Conservation (phyloP, 2,797 vertebrate genomes). For the Muscicapa comitata region DNA sequence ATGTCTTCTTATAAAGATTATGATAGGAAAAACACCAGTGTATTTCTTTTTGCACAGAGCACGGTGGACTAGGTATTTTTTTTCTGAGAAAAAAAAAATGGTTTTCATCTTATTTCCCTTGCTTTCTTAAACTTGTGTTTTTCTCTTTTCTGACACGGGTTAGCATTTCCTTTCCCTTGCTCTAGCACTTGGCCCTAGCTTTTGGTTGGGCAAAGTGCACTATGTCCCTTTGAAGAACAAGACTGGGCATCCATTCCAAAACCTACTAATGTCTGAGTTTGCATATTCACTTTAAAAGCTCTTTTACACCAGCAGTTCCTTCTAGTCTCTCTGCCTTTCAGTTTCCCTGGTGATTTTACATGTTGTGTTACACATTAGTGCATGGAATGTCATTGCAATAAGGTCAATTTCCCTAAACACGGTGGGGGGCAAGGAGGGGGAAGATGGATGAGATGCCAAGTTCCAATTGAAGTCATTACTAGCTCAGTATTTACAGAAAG, state of each 20-base stretch:
- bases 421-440: background rate
- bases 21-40: background rate
- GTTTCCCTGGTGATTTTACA: background rate
- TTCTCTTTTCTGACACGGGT: background rate
- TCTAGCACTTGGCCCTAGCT: background rate
- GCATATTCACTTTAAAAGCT: background rate
- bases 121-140: background rate
- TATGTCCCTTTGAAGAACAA: background rate
- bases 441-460: background rate
- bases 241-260: background rate
- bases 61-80: background rate
- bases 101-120: background rate
- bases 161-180: background rate
- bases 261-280: background rate
- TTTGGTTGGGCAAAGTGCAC: background rate
- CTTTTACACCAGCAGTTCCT: background rate
- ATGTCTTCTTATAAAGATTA: background rate
- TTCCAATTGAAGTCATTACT: background rate
- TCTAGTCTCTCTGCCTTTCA: background rate
- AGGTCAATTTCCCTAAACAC: background rate
- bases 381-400: conserved; percentile 12
- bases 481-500: background rate
- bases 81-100: too few species aligned
- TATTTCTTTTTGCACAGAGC: background rate
- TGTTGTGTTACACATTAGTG: background rate